phyloP scores from a whole-genome alignment of 2,888 invertebrate genomes.

The Zhuqinia jingwanae region DNA sequence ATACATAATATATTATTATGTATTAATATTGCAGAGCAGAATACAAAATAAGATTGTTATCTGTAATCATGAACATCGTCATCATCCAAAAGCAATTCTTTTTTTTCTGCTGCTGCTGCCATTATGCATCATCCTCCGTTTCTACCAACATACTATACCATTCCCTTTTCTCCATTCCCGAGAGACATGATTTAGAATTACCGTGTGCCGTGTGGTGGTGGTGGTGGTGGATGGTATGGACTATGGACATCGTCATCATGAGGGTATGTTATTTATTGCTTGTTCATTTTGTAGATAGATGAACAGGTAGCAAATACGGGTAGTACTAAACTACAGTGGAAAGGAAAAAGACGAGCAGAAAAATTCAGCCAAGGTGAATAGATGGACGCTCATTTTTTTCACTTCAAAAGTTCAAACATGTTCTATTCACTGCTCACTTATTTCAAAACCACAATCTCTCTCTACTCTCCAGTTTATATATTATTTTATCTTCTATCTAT shows the following conservation, averaged over 20 bases:
- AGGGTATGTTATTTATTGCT: not conserved
- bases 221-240: not conserved
- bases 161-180: no score
- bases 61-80: not conserved
- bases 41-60: slow-evolving; percentile 28
- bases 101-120: not conserved
- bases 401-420: not conserved
- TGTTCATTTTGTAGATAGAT: not conserved
- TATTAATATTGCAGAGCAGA: not conserved
- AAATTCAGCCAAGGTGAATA: slow-evolving; percentile 25
- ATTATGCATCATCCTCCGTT: not conserved
- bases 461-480: no score
- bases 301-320: slow-evolving; percentile 29
- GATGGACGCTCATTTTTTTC: slow-evolving; percentile 6
- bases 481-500: no score
- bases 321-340: no score
- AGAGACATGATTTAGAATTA: no score
- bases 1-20: not conserved
- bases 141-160: no score
- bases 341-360: not conserved
- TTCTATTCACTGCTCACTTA: no score
- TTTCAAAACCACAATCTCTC: no score
- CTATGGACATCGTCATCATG: not conserved
- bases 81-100: not conserved
- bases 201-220: no score